phyloP scores from a whole-genome alignment of 2,888 invertebrate genomes.

The Epirrhoe tristata region DNA sequence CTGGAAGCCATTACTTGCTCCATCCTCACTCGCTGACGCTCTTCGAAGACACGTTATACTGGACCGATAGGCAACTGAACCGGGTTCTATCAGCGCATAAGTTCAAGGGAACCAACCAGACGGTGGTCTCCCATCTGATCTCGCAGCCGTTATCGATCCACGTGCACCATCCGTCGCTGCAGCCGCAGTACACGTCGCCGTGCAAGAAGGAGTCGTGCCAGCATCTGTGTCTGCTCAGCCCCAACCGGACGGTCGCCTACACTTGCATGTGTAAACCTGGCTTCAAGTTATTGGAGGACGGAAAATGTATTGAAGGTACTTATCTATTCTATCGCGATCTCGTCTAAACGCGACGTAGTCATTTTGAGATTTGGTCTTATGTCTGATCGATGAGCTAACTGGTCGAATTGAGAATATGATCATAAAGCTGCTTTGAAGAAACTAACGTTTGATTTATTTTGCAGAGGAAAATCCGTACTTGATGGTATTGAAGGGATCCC shows the following conservation, averaged over 20 bases:
- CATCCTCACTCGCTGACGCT: constrained; percentile 98
- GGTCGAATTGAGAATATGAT: too few relatives aligned
- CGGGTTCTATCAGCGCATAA: constrained; percentile 96
- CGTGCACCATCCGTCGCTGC: constrained; percentile 97
- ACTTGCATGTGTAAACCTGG: constrained; percentile 97
- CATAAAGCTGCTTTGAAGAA: not conserved
- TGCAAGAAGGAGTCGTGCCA: constrained; percentile 90
- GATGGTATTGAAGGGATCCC: constrained; percentile 95
- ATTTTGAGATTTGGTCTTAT: too few relatives aligned
- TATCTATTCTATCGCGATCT: not conserved
- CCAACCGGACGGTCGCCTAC: constrained; percentile 88
- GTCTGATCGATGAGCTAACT: not conserved
- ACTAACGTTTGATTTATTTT: constrained; percentile 39
- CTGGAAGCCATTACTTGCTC: constrained; percentile 95
- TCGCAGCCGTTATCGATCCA: constrained; percentile 98
- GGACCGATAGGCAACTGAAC: constrained; percentile 98
- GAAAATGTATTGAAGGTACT: constrained; percentile 88
- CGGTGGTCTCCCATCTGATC: constrained; percentile 96
- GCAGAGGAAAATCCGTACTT: constrained; percentile 94
- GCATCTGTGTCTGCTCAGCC: constrained; percentile 96
- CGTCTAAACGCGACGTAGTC: too few relatives aligned
- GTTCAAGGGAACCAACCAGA: constrained; percentile 95
- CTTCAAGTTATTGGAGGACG: constrained; percentile 88
- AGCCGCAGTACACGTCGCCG: constrained; percentile 92
- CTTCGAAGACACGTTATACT: constrained; percentile 98